Base-by-base conservation (phyloP, 2,888 invertebrate genomes). In the Epiblema foenella region DNA sequence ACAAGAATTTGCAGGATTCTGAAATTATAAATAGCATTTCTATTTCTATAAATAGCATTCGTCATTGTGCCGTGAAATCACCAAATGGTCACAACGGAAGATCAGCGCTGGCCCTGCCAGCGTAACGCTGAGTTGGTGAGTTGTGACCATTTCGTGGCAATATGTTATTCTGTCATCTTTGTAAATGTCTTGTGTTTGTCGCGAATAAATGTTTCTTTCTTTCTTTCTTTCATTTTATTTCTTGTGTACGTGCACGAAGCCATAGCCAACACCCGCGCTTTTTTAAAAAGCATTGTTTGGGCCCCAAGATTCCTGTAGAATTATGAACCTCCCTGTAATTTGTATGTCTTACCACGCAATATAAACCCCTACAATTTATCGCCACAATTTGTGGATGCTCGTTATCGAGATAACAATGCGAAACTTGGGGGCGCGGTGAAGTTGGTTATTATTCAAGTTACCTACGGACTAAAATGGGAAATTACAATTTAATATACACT, bases 301-400 rank as follows among this genome's bases (percentile, higher is more conserved):
- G n/a, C 18, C 11, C 29, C 17, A 39, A n/a, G 24, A 17, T 17
- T n/a, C 46, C n/a, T 18, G 46, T 20, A 46, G 60, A 46, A 60
- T 46, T 60, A 60, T 15, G 33, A 20, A 59, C 60, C 60, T 60
- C 12, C 11, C 51, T 51, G 12, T 63, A 37, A 63, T 63, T 63
- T 63, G 51, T 63, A 52, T 37, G 51, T 63, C 18, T 51, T 29
- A 17, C 51, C 37, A 10, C 10, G 63, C 18, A 37, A 51, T 12
- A 37, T 63, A 20, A 63, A 51, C 51, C 51, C 52, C 51, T 20
- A 52, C 63, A 37, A 63, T 37, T 52, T 63, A 51, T 63, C 20
- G 51, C 37, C 29, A 63, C 51, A 51, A 52, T 63, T 63, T 51
- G 63, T 20, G 52, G 63, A 1, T 20, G 46, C 52, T 51, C 63